These are phyloP conservation scores for Drosophila melanosoma DNA, from an alignment of 2,888 invertebrate species.

Conservation along the genomic window DNA sequence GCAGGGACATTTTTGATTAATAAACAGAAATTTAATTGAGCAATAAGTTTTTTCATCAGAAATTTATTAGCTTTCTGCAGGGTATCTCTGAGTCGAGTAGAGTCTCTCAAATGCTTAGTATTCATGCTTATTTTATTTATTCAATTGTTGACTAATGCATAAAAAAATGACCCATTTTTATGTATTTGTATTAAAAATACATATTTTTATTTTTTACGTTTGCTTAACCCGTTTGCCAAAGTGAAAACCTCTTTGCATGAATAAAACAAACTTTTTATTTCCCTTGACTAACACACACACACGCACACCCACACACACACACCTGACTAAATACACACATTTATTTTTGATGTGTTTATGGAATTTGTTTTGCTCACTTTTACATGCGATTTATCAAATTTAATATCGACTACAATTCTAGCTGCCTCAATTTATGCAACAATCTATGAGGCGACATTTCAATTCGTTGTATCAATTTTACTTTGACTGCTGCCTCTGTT, in stretches of 20 bases:
- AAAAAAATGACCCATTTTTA: constrained; percentile 73
- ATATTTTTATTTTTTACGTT: constrained; percentile 63
- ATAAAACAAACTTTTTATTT: constrained; percentile 51
- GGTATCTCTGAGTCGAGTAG: background rate
- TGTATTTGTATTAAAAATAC: constrained; percentile 61
- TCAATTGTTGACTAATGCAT: constrained; percentile 58
- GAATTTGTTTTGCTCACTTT: constrained; percentile 42
- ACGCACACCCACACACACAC: background rate
- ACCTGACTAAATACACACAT: background rate
- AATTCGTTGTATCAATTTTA: constrained; percentile 44
- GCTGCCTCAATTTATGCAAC: constrained; percentile 64
- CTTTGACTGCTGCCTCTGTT: constrained; percentile 1
- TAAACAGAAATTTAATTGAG: background rate
- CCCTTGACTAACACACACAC: constrained; percentile 3
- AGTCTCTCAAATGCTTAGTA: background rate
- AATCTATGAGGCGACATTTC: constrained; percentile 38
- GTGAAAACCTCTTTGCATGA: constrained; percentile 63
- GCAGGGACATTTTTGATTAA: background rate
- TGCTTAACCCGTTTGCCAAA: constrained; percentile 52
- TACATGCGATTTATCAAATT: constrained; percentile 72
- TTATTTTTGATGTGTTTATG: constrained; percentile 15
- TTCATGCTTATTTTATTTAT: background rate
- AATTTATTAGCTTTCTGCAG: background rate
- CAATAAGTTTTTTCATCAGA: background rate
- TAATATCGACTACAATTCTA: constrained; percentile 58